Evolutionary conservation across 2,797 vertebrate genomes (phyloP).

Genomic region (Enteromius treurensis): DNA sequence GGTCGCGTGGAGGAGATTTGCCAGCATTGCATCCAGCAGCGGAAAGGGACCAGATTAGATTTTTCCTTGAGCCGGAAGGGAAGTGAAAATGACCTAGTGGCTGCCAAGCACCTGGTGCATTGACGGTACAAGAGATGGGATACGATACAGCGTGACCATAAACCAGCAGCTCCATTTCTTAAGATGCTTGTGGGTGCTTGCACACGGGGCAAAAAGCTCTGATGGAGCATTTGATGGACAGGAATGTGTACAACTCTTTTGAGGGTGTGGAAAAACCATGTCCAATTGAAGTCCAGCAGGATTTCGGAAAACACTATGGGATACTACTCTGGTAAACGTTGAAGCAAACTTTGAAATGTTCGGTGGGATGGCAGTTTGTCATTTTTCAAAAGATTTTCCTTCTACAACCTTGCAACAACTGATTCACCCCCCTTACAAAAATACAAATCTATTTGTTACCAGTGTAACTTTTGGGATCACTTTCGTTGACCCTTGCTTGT

Average conservation of each 20-base stretch:
- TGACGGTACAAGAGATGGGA: slow-evolving; percentile 1
- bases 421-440: not conserved
- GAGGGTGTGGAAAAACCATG: not conserved
- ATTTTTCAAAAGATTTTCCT: not conserved
- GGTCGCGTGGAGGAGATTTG: not conserved
- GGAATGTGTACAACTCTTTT: not conserved
- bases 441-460: not conserved
- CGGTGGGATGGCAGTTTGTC: not conserved
- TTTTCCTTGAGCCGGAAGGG: slow-evolving; percentile 5
- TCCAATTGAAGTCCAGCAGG: not conserved
- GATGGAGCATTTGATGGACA: not conserved
- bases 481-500: not conserved
- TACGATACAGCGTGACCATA: not conserved
- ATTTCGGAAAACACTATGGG: not conserved
- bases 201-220: not conserved
- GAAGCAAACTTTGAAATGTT: not conserved
- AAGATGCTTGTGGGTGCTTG: not conserved
- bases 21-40: not conserved
- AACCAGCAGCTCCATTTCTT: slow-evolving; percentile 6
- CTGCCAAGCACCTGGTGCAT: slow-evolving; percentile 35
- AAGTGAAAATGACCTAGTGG: slow-evolving; percentile 14
- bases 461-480: not conserved
- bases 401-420: not conserved
- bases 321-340: not conserved
- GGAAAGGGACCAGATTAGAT: slow-evolving; percentile 35